Percentiles rank a stretch among this genome's conserved stretches.
phyloP scores from a whole-genome alignment of 2,888 invertebrate species.

The Apocheima hispidaria region DNA sequence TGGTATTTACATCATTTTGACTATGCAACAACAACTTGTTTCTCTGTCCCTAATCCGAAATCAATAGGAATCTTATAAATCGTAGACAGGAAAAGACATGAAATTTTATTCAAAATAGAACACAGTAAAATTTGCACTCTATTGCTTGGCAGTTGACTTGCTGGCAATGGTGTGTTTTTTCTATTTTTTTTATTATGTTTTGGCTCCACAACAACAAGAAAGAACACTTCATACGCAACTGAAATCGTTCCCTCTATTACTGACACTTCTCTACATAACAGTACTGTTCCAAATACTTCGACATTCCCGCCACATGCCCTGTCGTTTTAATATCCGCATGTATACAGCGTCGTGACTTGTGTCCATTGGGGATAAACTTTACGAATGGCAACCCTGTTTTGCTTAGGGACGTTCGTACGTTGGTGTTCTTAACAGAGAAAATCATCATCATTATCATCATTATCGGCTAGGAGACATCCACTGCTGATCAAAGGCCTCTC shows the following conservation, averaged over 20 bases:
- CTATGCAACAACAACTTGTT: neutral
- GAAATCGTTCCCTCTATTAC: neutral
- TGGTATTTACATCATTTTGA: neutral
- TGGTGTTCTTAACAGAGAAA: too few species aligned
- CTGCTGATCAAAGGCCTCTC: too few species aligned
- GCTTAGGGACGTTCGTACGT: too few species aligned
- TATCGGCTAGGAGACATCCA: too few species aligned
- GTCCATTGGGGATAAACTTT: constrained; percentile 21
- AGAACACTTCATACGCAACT: too few species aligned
- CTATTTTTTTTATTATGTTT: too few species aligned
- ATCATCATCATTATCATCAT: too few species aligned
- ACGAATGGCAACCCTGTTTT: neutral
- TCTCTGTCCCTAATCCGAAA: neutral
- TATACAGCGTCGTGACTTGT: constrained; percentile 15
- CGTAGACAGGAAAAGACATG: neutral
- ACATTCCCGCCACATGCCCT: constrained; percentile 17
- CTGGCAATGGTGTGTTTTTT: too few species aligned
- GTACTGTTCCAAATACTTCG: constrained; percentile 1
- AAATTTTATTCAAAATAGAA: too few species aligned
- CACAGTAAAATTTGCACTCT: too few species aligned
- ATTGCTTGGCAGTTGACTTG: too few species aligned
- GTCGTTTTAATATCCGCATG: constrained; percentile 34
- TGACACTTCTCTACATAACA: neutral
- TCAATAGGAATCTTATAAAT: neutral
- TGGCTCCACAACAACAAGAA: too few species aligned